These are phyloP conservation scores for Sylvia atricapilla DNA, from an alignment of 2,113 vertebrate species.

Conservation along the genomic window DNA sequence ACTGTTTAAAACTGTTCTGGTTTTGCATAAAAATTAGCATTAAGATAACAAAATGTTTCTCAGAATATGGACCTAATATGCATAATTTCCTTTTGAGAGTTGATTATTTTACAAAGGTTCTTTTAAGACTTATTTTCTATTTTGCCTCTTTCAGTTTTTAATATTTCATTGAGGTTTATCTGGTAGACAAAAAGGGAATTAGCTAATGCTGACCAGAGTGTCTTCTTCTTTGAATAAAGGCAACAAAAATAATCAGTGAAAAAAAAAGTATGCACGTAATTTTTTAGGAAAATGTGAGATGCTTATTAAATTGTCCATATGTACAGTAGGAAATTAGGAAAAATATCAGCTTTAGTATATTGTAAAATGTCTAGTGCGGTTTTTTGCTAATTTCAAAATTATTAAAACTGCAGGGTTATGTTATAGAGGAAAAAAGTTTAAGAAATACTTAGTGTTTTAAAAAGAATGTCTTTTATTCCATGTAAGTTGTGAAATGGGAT, in stretches of 20 bases:
- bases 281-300: background rate
- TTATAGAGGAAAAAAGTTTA: background rate
- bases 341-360: background rate
- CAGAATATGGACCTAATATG: slow-evolving; percentile 50
- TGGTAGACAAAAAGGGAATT: background rate
- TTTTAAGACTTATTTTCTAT: slow-evolving; percentile 48
- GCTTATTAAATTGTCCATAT: background rate
- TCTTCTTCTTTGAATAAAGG: background rate
- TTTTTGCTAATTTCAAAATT: background rate
- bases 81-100: slow-evolving; percentile 63
- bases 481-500: background rate
- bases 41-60: slow-evolving; percentile 29
- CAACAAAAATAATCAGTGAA: background rate
- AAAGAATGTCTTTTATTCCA: background rate
- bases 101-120: slow-evolving; percentile 31
- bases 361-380: background rate
- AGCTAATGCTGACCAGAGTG: background rate
- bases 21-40: slow-evolving; percentile 48
- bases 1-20: slow-evolving; percentile 59
- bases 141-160: background rate
- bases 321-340: background rate
- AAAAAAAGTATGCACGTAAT: background rate
- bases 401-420: background rate
- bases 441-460: background rate
- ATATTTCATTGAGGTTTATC: background rate